These are phyloP conservation scores for Phyllopteryx taeniolatus DNA, from an alignment of 2,113 vertebrate genomes.

Conservation along the genomic window DNA sequence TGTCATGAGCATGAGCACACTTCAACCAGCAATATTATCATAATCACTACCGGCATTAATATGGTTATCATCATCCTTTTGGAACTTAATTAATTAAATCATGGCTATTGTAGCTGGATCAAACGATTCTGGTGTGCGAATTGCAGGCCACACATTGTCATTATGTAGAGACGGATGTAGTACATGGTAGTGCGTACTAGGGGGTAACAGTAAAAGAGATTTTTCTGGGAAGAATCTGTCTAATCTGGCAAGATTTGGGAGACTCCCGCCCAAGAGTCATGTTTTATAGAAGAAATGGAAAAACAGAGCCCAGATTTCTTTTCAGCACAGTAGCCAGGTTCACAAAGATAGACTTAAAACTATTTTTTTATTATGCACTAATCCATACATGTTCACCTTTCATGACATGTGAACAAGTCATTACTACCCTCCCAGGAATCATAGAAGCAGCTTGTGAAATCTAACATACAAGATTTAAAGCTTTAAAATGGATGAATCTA, in stretches of 20 bases:
- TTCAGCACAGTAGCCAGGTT: background rate
- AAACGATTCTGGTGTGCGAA: background rate
- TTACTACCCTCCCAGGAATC: too few relatives aligned
- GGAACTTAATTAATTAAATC: slow-evolving; percentile 9
- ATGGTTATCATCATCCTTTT: slow-evolving; percentile 6
- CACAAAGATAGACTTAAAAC: background rate
- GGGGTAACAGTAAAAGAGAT: slow-evolving; percentile 14
- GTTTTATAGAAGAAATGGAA: slow-evolving; percentile 32
- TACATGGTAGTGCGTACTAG: slow-evolving; percentile 19
- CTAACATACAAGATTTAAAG: background rate
- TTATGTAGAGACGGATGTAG: slow-evolving; percentile 2
- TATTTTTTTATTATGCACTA: background rate
- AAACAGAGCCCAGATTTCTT: slow-evolving; percentile 19
- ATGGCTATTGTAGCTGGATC: slow-evolving; percentile 1
- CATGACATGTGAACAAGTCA: background rate
- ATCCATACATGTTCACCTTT: background rate
- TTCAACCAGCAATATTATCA: background rate
- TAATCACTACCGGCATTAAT: slow-evolving; percentile 4
- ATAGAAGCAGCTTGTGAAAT: too few relatives aligned
- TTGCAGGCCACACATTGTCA: background rate
- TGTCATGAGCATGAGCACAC: slow-evolving; percentile 12
- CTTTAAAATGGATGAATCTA: background rate
- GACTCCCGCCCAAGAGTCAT: background rate
- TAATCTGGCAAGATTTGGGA: background rate
- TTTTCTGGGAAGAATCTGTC: too few relatives aligned